Evolutionary conservation across 2,113 vertebrate genomes (phyloP).

Genomic region (Oxyruncus cristatus): DNA sequence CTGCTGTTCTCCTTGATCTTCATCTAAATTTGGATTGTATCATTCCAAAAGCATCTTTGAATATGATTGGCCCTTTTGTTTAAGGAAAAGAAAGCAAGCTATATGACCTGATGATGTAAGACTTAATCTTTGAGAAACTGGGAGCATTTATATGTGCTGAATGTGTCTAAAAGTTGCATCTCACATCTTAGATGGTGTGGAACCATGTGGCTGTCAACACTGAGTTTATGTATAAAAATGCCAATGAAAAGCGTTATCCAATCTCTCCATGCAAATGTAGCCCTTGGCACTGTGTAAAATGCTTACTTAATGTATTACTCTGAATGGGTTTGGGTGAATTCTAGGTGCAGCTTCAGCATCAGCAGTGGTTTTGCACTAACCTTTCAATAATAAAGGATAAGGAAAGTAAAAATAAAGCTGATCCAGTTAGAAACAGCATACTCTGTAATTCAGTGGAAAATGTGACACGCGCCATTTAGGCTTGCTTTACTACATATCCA

Average conservation of each 20-base stretch:
- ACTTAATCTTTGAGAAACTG: neutral
- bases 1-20: neutral
- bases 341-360: neutral
- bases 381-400: neutral
- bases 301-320: neutral
- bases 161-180: neutral
- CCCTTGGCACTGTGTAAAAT: neutral
- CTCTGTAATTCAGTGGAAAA: neutral
- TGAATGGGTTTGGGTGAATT: neutral
- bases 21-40: neutral
- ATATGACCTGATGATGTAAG: neutral
- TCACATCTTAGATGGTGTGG: neutral
- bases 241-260: neutral
- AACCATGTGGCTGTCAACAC: neutral
- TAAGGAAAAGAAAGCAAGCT: neutral
- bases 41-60: neutral
- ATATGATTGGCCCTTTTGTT: neutral
- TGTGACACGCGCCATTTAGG: neutral
- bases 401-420: neutral
- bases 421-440: neutral
- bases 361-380: neutral
- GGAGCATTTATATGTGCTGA: neutral
- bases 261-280: neutral
- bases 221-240: neutral
- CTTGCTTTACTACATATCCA: neutral